Conservation (phyloP, 2,113 vertebrate species). For the Leptobrachium ailaonicum region DNA sequence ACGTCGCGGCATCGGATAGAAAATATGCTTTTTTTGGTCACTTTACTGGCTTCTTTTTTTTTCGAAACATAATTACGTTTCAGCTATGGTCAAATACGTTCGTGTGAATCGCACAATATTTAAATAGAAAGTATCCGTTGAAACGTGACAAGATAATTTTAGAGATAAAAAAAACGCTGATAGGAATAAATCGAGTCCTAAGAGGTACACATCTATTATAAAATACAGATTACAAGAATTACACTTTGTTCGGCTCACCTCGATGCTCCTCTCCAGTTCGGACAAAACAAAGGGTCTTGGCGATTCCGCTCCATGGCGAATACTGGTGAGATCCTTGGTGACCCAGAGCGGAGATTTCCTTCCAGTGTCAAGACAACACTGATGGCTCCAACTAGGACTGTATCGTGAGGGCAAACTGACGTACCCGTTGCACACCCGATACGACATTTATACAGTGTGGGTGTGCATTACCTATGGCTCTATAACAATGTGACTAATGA, state of each 20-base stretch:
- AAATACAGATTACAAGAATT: not conserved
- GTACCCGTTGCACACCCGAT: constrained; percentile 30
- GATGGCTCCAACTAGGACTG: constrained; percentile 5
- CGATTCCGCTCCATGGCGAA: not conserved
- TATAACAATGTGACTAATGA: not conserved
- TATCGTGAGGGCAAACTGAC: constrained; percentile 27
- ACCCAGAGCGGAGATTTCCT: not conserved
- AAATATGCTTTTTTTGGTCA: too few species aligned
- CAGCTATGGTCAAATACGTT: too few species aligned
- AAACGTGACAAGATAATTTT: too few species aligned
- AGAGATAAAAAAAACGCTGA: too few species aligned
- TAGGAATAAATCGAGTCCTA: too few species aligned
- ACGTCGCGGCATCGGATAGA: too few species aligned
- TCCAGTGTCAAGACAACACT: not conserved
- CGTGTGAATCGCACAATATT: too few species aligned
- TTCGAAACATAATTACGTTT: too few species aligned
- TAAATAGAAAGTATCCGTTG: too few species aligned
- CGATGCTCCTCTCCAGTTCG: constrained; percentile 6
- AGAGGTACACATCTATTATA: not conserved
- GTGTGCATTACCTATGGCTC: not conserved
- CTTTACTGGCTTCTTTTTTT: too few species aligned
- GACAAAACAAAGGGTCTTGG: not conserved
- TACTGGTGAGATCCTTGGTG: not conserved
- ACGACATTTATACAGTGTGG: constrained; percentile 36
- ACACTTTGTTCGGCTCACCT: not conserved